phyloP scores from a whole-genome alignment of 2,113 vertebrate genomes.

The Gymnogyps californianus region DNA sequence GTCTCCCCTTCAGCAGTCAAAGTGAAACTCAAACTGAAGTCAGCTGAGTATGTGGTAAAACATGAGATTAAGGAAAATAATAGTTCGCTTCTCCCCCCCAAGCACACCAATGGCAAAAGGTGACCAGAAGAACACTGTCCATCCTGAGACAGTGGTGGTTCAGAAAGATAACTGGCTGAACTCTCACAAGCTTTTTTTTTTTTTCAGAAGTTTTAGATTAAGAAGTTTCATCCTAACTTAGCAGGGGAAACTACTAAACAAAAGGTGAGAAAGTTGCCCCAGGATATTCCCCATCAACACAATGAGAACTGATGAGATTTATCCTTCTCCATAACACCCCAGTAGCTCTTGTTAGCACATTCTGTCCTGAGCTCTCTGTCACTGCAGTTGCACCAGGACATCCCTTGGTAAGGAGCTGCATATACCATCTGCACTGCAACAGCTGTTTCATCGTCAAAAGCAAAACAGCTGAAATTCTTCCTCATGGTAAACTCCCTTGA shows the following conservation, averaged over 20 bases:
- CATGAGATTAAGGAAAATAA: not conserved
- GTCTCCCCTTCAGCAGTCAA: not conserved
- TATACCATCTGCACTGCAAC: not conserved
- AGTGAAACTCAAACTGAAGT: not conserved
- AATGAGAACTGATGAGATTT: not conserved
- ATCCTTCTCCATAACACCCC: not conserved
- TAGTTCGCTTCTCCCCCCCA: not conserved
- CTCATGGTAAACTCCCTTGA: not conserved
- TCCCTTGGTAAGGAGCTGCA: not conserved
- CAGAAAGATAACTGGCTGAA: not conserved
- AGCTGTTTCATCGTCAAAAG: not conserved
- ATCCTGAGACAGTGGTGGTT: not conserved
- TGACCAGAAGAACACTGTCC: not conserved
- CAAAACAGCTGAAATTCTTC: not conserved
- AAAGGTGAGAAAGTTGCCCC: not conserved
- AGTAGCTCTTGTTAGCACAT: not conserved
- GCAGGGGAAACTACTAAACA: not conserved
- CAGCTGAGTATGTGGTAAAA: not conserved
- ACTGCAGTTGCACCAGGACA: not conserved
- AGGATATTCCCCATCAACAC: not conserved
- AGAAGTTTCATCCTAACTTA: not conserved
- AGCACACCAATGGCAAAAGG: not conserved
- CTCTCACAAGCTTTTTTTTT: not conserved
- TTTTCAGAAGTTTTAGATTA: not conserved
- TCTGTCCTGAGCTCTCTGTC: not conserved